phyloP scores from a whole-genome alignment of 2,888 invertebrate species.

The Phorcus lineatus region DNA sequence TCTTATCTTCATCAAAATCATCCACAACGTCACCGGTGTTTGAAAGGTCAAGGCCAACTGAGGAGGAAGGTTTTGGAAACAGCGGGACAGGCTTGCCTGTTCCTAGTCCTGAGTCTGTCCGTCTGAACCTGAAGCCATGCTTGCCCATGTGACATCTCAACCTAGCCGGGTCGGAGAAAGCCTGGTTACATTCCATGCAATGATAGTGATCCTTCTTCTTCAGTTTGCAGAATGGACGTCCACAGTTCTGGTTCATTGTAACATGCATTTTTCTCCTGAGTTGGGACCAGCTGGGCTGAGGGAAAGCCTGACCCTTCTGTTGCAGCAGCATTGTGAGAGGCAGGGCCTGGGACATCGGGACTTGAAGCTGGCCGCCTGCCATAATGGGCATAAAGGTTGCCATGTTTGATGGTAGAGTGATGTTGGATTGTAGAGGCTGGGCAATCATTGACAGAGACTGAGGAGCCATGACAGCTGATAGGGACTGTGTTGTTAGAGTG shows the following conservation, averaged over 20 bases:
- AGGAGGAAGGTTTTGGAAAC: not conserved
- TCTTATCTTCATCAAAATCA: constrained; percentile 10
- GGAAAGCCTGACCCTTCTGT: constrained; percentile 47
- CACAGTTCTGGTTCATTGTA: constrained; percentile 77
- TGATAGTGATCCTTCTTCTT: constrained; percentile 87
- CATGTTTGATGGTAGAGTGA: constrained; percentile 6
- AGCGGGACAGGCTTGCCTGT: not conserved
- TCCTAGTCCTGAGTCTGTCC: constrained; percentile 29
- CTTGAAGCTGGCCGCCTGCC: constrained; percentile 16
- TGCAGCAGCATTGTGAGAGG: constrained; percentile 60
- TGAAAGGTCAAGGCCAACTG: not conserved
- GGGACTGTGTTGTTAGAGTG: not conserved
- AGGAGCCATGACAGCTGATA: constrained; percentile 8
- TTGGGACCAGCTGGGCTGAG: constrained; percentile 59
- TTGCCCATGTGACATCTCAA: constrained; percentile 84
- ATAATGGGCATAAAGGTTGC: constrained; percentile 33
- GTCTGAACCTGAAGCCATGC: constrained; percentile 77
- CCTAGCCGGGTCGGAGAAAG: constrained; percentile 84
- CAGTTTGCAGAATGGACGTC: constrained; percentile 87
- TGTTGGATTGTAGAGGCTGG: not conserved
- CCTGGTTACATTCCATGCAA: constrained; percentile 87
- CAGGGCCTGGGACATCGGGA: constrained; percentile 22
- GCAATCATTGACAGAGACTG: constrained; percentile 5
- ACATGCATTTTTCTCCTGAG: constrained; percentile 69
- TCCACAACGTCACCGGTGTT: not conserved